These are phyloP conservation scores for Serilophus lunatus DNA, from an alignment of 2,113 vertebrate genomes.

Conservation along the genomic window DNA sequence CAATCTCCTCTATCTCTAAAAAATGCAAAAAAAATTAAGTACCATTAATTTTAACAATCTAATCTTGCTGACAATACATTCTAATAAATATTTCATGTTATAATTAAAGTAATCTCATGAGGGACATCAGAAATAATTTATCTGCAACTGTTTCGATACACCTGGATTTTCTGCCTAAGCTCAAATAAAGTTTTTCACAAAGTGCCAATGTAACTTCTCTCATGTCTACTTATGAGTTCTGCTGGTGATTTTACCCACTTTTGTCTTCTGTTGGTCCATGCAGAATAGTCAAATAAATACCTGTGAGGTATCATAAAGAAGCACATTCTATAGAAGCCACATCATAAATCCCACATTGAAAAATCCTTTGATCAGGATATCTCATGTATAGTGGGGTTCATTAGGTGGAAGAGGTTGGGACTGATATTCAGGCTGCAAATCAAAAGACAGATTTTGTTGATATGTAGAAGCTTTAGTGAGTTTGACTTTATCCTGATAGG, in stretches of 20 bases:
- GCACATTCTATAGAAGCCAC: not conserved
- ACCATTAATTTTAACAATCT: not conserved
- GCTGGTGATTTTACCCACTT: not conserved
- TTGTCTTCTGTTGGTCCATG: not conserved
- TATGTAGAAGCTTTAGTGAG: no score
- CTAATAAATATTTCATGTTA: not conserved
- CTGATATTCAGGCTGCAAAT: no score
- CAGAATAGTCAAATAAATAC: not conserved
- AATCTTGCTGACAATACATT: not conserved
- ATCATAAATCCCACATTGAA: not conserved
- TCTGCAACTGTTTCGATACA: not conserved
- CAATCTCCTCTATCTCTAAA: not conserved
- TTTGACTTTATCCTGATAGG: no score
- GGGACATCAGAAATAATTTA: not conserved
- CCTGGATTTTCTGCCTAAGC: not conserved
- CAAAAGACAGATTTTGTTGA: no score
- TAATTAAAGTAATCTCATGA: not conserved
- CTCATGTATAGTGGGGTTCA: not conserved
- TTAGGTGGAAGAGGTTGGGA: no score
- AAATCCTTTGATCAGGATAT: not conserved
- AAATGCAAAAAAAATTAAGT: not conserved
- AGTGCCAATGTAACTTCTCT: not conserved
- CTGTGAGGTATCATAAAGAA: not conserved
- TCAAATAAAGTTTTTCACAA: not conserved
- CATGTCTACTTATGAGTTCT: not conserved